Conservation (phyloP, 2,888 invertebrate genomes). For the Drosophila mimica region DNA sequence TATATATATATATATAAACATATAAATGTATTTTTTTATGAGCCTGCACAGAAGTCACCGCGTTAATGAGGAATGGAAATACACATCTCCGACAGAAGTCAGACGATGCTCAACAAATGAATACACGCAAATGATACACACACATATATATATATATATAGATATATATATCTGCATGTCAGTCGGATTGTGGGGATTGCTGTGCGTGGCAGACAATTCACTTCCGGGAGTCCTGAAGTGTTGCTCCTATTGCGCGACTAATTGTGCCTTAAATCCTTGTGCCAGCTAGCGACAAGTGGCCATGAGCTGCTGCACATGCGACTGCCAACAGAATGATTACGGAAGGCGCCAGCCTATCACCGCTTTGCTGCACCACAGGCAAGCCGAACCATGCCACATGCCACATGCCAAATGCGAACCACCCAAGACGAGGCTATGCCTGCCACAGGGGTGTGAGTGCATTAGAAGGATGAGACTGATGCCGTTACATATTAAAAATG, state of each 20-base stretch:
- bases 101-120: not conserved
- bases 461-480: slow-evolving; percentile 32
- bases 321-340: slow-evolving; percentile 65
- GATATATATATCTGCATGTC: not conserved
- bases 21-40: not conserved
- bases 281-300: slow-evolving; percentile 37
- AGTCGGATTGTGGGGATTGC: slow-evolving; percentile 3
- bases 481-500: slow-evolving; percentile 72
- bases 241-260: slow-evolving; percentile 55
- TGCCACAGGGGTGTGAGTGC: slow-evolving; percentile 18
- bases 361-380: slow-evolving; percentile 29
- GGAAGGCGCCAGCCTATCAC: slow-evolving; percentile 55
- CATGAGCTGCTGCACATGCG: slow-evolving; percentile 47
- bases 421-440: slow-evolving; percentile 36
- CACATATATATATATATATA: not conserved
- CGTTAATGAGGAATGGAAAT: slow-evolving; percentile 3
- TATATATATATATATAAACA: not conserved
- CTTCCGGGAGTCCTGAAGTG: slow-evolving; percentile 59
- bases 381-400: not conserved
- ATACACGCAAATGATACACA: slow-evolving; percentile 15
- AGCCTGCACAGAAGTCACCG: not conserved
- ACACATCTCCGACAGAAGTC: slow-evolving; percentile 14
- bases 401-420: not conserved
- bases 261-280: slow-evolving; percentile 64
- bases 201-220: slow-evolving; percentile 23